Evolutionary conservation across 1,140 invertebrate genomes (phyloP).

Genomic region (Temnothorax nylanderi): DNA sequence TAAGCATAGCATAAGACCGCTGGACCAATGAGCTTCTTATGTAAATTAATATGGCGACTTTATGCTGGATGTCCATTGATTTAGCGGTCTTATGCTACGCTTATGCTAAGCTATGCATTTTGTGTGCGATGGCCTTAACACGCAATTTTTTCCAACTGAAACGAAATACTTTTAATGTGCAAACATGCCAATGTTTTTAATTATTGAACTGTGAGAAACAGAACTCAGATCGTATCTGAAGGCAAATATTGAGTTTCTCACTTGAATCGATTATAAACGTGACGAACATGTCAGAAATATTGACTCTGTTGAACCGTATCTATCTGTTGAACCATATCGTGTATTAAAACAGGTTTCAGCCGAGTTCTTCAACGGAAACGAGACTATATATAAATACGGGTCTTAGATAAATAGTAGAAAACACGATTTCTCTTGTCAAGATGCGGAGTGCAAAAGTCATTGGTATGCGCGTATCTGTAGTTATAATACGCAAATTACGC

Average conservation of each 20-base stretch:
- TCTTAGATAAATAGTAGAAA: constrained; percentile 32
- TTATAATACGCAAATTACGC: constrained; percentile 45
- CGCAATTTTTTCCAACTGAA: background rate
- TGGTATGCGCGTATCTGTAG: constrained; percentile 11
- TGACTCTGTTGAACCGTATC: background rate
- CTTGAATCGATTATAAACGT: background rate
- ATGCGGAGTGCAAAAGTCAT: constrained; percentile 55
- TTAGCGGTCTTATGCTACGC: no score
- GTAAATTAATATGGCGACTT: no score
- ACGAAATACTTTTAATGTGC: background rate
- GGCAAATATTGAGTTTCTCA: background rate
- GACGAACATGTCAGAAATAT: constrained; percentile 1
- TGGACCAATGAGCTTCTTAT: no score
- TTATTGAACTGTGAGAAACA: background rate
- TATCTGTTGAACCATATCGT: background rate
- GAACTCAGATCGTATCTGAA: background rate
- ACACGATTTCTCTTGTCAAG: constrained; percentile 43
- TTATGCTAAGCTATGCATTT: no score
- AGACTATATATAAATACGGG: background rate
- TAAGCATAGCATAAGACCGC: no score
- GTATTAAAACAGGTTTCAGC: background rate
- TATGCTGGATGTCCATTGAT: no score
- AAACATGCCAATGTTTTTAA: background rate
- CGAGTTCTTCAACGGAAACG: background rate
- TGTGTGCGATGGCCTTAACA: no score